Base-by-base conservation (phyloP, 2,888 invertebrate genomes). In the Troglohyphantes excavatus region DNA sequence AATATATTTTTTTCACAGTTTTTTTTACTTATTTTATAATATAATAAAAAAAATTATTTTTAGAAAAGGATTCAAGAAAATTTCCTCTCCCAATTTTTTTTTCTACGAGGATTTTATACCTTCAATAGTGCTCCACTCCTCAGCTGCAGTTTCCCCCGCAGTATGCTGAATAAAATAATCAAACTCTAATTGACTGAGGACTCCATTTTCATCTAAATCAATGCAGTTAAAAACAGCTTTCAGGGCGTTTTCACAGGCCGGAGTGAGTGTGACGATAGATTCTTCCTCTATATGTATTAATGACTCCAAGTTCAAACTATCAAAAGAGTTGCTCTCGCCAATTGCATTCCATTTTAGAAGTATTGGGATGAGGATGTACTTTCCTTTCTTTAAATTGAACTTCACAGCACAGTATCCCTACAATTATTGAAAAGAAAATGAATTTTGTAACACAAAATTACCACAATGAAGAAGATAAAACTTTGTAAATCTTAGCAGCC, bases 41-140 rank as follows among this genome's bases (percentile, higher is more conserved):
- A n/a, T n/a, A n/a, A n/a, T n/a, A n/a, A n/a, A n/a, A n/a, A n/a
- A n/a, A n/a, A n/a, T n/a, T n/a, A n/a, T n/a, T n/a, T n/a, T n/a
- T n/a, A n/a, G n/a, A n/a, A n/a, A n/a, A n/a, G n/a, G n/a, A n/a
- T n/a, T n/a, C n/a, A n/a, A n/a, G n/a, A n/a, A n/a, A n/a, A n/a
- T n/a, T n/a, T n/a, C n/a, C n/a, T n/a, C n/a, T n/a, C n/a, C n/a
- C n/a, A n/a, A n/a, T n/a, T n/a, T n/a, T n/a, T n/a, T n/a, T n/a
- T n/a, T n/a, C n/a, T n/a, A n/a, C n/a, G n/a, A n/a, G n/a, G n/a
- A 19, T 61, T 9, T 0, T 53, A 11, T 70, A 89, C 89, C 89
- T 83, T 89, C 89, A 76, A 89, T 67, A 13, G 89, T 79, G 9
- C 39, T 63, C 90, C 90, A 90, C 53, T 90, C 90, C 2, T 83